A percentile compares a stretch with the other conserved stretches of the same genome.
Conservation (phyloP, 2,113 vertebrate genomes). For the Canis aureus region DNA sequence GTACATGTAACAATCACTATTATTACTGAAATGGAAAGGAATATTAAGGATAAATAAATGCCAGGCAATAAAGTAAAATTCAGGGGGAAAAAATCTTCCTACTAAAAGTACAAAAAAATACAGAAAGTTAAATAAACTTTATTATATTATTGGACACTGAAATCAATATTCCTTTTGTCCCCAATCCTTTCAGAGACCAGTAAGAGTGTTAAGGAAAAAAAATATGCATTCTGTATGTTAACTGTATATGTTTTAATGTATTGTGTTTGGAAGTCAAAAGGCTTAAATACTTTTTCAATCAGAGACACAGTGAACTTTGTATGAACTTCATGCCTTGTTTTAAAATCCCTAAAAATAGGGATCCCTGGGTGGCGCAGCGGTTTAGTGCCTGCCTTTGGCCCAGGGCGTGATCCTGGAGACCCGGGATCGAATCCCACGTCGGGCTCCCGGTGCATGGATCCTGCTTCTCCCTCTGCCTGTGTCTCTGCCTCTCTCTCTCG, state of each 20-base stretch:
- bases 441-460: too few relatives aligned
- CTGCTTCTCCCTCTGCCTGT: too few relatives aligned
- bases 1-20: background rate
- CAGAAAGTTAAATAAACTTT: background rate
- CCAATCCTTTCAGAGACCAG: background rate
- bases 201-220: background rate
- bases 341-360: background rate
- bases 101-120: background rate
- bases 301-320: background rate
- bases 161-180: background rate
- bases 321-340: background rate
- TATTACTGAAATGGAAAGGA: conserved; percentile 39
- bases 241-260: background rate
- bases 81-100: background rate
- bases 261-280: background rate
- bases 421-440: too few relatives aligned
- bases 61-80: background rate
- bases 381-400: too few relatives aligned
- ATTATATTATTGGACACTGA: background rate
- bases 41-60: background rate
- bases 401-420: too few relatives aligned
- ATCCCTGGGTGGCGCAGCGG: too few relatives aligned
- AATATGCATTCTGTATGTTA: background rate
- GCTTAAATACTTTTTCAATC: background rate
- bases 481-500: too few relatives aligned